Evolutionary conservation across 2,797 vertebrate genomes (phyloP).

Genomic region (Melanotaenia nigrans): DNA sequence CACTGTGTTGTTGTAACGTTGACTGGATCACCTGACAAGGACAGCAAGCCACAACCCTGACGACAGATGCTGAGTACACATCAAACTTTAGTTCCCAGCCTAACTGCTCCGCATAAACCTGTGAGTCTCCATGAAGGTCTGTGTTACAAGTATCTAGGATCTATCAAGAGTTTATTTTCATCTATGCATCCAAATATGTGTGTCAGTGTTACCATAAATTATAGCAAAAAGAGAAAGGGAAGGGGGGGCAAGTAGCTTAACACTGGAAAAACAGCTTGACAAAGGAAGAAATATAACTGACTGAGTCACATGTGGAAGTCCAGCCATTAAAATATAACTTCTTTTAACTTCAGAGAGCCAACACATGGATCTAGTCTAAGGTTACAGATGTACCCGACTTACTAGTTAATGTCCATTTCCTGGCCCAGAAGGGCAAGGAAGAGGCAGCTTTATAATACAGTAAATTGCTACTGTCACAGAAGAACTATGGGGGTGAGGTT

Average conservation of each 20-base stretch:
- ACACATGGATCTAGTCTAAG: slow-evolving; percentile 62
- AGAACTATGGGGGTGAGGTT: slow-evolving; percentile 11
- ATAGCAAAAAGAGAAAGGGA: not conserved
- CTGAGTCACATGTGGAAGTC: slow-evolving; percentile 37
- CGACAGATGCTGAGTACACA: slow-evolving; percentile 54
- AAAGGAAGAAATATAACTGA: slow-evolving; percentile 37
- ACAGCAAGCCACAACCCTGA: slow-evolving; percentile 45
- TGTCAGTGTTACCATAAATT: slow-evolving; percentile 7
- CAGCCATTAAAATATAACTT: slow-evolving; percentile 52
- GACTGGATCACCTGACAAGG: slow-evolving; percentile 54
- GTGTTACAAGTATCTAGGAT: slow-evolving; percentile 33
- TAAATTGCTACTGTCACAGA: slow-evolving; percentile 44
- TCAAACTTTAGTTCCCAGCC: slow-evolving; percentile 51
- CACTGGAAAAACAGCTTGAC: slow-evolving; percentile 20
- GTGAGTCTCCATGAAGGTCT: slow-evolving; percentile 38
- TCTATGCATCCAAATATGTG: slow-evolving; percentile 7
- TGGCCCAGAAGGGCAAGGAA: slow-evolving; percentile 31
- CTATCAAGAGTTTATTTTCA: slow-evolving; percentile 33
- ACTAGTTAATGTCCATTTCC: slow-evolving; percentile 53
- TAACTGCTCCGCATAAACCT: slow-evolving; percentile 15
- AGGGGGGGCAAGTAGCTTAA: slow-evolving; percentile 7
- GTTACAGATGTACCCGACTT: slow-evolving; percentile 54
- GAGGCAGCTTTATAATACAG: slow-evolving; percentile 39
- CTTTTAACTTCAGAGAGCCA: slow-evolving; percentile 47
- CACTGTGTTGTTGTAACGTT: slow-evolving; percentile 21